A percentile compares a stretch with the other conserved stretches of the same genome.
Conservation (phyloP, 2,113 vertebrate species). For the Prionailurus viverrinus region DNA sequence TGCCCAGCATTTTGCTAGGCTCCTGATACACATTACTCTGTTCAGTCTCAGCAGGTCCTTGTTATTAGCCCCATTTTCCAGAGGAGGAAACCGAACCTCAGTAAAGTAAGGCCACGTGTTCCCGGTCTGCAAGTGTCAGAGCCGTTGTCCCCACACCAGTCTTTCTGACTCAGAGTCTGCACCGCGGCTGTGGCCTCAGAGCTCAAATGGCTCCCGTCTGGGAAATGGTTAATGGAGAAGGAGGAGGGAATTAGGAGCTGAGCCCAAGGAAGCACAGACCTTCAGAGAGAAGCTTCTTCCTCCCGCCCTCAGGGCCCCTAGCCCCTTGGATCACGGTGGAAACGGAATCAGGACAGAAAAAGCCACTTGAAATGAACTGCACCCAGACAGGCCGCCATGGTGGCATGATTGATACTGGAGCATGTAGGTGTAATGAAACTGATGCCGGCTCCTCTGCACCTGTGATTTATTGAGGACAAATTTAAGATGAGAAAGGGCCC, state of each 20-base stretch:
- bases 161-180: background rate
- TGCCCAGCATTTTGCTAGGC: background rate
- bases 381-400: constrained; percentile 87
- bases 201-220: background rate
- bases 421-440: constrained; percentile 95
- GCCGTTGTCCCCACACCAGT: background rate
- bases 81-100: background rate
- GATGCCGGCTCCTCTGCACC: constrained; percentile 92
- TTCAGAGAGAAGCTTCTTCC: constrained; percentile 47
- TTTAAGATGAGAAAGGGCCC: constrained; percentile 95
- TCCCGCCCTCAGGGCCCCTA: background rate
- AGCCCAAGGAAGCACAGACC: constrained; percentile 39
- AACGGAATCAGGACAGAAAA: constrained; percentile 88
- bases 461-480: constrained; percentile 95
- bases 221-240: background rate
- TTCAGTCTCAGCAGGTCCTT: background rate
- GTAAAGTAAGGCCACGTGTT: background rate
- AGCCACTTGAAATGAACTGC: constrained; percentile 90
- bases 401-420: constrained; percentile 93
- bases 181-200: background rate
- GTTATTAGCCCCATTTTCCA: constrained; percentile 2
- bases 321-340: constrained; percentile 83
- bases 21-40: background rate
- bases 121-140: background rate
- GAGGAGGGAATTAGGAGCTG: background rate